Base-by-base conservation (phyloP, 1,140 invertebrate species). In the Trissolcus basalis region DNA sequence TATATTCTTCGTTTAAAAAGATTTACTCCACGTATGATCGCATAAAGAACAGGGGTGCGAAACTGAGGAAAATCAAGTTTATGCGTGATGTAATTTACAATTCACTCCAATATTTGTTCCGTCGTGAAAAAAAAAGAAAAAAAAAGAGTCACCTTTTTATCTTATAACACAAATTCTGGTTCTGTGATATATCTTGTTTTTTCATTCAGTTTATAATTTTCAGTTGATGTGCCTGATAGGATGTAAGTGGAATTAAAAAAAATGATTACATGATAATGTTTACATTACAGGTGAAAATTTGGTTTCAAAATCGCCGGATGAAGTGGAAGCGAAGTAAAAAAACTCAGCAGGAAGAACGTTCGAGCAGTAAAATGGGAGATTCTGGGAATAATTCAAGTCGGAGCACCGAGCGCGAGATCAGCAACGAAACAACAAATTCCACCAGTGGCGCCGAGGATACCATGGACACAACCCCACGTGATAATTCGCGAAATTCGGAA, bases 251-350 rank as follows among this genome's bases (percentile, higher is more conserved):
- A n/a, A n/a, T n/a, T n/a, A n/a, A n/a, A n/a, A n/a, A n/a, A n/a
- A n/a, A n/a, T 27, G 9, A 39, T 39, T 9, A 39, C 36, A 39
- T 1, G 1, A 9, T 9, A 39, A 39, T 39, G 3, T 48, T 48
- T 48, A 4, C 16, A 19, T 55, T 81, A 4, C 89, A 96, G 95
- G 95, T 97, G 44, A 97, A 97, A 90, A 97, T 97, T 72, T 97
- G 96, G 96, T 97, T 97, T 86, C 96, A 97, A 91, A 97, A 97
- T 86, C 90, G 96, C 12, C 90, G 96, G 77, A 97, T 97, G 96
- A 97, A 97, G 84, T 97, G 96, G 96, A 97, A 97, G 85, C 90
- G 96, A 4, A 97, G 95, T 65, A 97, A 97, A 91, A 97, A 97
- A 83, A 95, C 96, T 0, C 95, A 96, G 85, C 94, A 95, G 78